Evolutionary conservation across 92 coral and sea anemone genomes (phyloP), one percentile per base, ranked within the genome.

Genomic region (Epizoanthus illoricatus): DNA sequence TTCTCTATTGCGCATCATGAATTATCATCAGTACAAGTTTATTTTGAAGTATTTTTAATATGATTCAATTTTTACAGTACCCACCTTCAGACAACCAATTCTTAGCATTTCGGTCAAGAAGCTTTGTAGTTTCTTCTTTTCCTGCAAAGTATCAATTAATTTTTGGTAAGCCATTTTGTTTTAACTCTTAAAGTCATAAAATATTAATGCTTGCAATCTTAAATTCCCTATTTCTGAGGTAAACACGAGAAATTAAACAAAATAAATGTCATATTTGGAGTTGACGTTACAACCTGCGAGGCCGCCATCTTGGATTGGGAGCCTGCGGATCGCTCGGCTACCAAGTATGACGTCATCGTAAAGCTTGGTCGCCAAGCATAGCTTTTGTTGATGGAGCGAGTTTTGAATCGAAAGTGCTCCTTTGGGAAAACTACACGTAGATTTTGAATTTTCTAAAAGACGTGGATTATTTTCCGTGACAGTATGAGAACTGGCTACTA

Each of bases 1-100:
- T 15, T 8, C 5, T 80, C 28, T 65, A 18, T 13, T 67, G 5
- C 28, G 21, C 13, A 42, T 42, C 15, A 11, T 39, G 4, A 9
- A 45, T 45, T 45, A 4, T 4, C 5, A 45, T 7, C 52, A 45
- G 52, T 45, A 4, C 52, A 45, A 45, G 6, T 45, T 8, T 45
- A 7, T 45, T 45, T 45, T 45, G 52, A 45, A 45, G 6, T 43
- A 4, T 4, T 43, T 4, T 43, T 6, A 43, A 43, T 43, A 43
- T 43, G 47, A 4, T 43, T 43, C 5, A 4, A 43, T n/a, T n/a
- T n/a, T 43, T 1, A 1, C 8, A 6, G 10, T 47, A 41, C 73
- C 28, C 52, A 92, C 99, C 98, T 96, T 96, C 65, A 96, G 72
- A 70, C 99, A 96, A 19, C 99, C 99, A 17, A 85, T 89, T 58